Evolutionary conservation across 1,140 invertebrate species (phyloP).

Genomic region (Drosophila sucinea): DNA sequence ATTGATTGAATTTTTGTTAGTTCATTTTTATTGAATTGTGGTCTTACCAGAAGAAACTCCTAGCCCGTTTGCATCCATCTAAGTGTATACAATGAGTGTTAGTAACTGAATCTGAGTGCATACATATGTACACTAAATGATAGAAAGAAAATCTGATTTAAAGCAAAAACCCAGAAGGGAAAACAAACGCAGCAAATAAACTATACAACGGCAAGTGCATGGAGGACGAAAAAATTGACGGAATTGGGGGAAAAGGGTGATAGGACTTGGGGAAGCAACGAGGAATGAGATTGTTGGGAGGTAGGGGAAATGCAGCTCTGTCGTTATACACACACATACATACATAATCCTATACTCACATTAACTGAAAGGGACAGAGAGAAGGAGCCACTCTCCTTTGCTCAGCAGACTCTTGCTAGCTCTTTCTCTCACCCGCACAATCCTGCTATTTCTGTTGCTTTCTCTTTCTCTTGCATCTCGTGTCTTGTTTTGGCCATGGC

Average conservation of each 20-base stretch:
- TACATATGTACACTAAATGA: constrained; percentile 42
- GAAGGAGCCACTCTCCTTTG: constrained; percentile 5
- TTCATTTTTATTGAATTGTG: too few species aligned
- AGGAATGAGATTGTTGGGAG: background rate
- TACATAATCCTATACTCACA: background rate
- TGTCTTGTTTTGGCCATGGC: constrained; percentile 38
- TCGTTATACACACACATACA: background rate
- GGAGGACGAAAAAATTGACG: background rate
- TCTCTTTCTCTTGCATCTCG: constrained; percentile 57
- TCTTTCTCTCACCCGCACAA: constrained; percentile 23
- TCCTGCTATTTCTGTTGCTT: constrained; percentile 7
- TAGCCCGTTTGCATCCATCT: background rate
- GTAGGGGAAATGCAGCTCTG: constrained; percentile 18
- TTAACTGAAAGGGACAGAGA: constrained; percentile 28
- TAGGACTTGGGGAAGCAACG: background rate
- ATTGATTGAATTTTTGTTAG: too few species aligned
- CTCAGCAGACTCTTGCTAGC: constrained; percentile 18
- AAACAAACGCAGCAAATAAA: constrained; percentile 54
- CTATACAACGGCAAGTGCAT: constrained; percentile 28
- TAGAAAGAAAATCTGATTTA: constrained; percentile 73
- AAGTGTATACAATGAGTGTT: constrained; percentile 12
- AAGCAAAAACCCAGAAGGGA: constrained; percentile 36
- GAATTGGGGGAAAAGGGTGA: constrained; percentile 15
- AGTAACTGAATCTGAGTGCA: background rate
- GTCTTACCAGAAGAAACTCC: too few species aligned